Evolutionary conservation across 2,113 vertebrate species (phyloP).

Genomic region (Paralichthys olivaceus): DNA sequence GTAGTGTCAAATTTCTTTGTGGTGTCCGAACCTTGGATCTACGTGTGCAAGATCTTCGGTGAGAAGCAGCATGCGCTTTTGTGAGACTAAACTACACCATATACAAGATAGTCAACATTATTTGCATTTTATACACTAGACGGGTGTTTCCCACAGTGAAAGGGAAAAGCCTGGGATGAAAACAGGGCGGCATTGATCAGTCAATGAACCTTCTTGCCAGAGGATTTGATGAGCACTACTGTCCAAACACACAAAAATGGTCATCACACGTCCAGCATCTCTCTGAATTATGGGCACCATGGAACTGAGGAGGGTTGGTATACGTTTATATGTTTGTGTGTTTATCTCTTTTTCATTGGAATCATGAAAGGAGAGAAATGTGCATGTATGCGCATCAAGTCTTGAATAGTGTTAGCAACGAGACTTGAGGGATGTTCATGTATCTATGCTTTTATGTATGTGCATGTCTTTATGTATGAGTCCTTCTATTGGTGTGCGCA

Average conservation of each 20-base stretch:
- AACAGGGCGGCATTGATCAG: conserved; percentile 38
- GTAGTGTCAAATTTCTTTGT: conserved; percentile 39
- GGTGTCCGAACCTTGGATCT: conserved; percentile 43
- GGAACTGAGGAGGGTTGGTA: conserved; percentile 51
- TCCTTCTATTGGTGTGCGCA: conserved; percentile 94
- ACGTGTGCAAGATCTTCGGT: conserved; percentile 58
- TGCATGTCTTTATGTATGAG: conserved; percentile 35
- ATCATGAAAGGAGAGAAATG: conserved; percentile 53
- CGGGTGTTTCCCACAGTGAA: conserved; percentile 61
- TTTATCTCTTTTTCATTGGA: conserved; percentile 40
- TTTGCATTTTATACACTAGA: conserved; percentile 71
- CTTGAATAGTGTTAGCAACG: conserved; percentile 65
- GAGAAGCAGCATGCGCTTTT: conserved; percentile 69
- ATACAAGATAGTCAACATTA: conserved; percentile 70
- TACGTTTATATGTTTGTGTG: conserved; percentile 35
- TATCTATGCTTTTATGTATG: conserved; percentile 52
- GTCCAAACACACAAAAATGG: conserved; percentile 66
- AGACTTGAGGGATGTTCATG: conserved; percentile 58
- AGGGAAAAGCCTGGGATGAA: conserved; percentile 65
- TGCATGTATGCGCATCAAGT: conserved; percentile 63
- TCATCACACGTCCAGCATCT: conserved; percentile 61
- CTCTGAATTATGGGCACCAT: conserved; percentile 64
- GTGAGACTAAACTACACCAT: conserved; percentile 70
- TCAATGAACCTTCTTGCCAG: conserved; percentile 53
- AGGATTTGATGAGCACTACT: conserved; percentile 57